Base-by-base conservation (phyloP, 2,888 invertebrate species). In the Tipula confusa region DNA sequence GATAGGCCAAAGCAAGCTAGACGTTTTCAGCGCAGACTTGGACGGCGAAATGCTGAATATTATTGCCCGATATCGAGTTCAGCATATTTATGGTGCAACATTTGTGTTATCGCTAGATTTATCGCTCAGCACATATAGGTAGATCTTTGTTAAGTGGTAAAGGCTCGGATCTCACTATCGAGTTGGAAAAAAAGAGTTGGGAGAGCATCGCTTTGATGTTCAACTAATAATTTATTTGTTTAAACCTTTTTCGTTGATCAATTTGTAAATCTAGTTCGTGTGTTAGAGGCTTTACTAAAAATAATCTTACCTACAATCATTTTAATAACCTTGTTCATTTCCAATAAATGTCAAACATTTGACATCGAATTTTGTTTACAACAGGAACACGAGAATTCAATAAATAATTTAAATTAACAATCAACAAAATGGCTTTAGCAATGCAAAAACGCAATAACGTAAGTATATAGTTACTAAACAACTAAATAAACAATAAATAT, bases 391-490 rank as follows among this genome's bases (percentile, higher is more conserved):
- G 31, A 7, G n/a, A n/a, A n/a, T n/a, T n/a, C n/a, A n/a, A n/a
- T n/a, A n/a, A n/a, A n/a, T n/a, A n/a, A n/a, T n/a, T n/a, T n/a
- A n/a, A n/a, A 5, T 0, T 38, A 38, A 38, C 38, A 38, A n/a
- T n/a, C n/a, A n/a, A n/a, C 7, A 87, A 80, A 31, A 93, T 93
- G 93, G 93, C 94, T 86, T 91, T 95, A 91, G 94, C 94, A 85
- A 92, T 94, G 87, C 94, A 95, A 90, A 92, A 94, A 87, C 92
- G 94, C 86, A 93, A 94, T 84, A 95, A 94, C 88, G 94, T 94
- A 91, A 93, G 93, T 92, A 85, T 31, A 83, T 79, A 31, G 0
- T 81, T 48, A 36, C 36, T 83, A 18, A 83, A 84, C 33, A 83
- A 79, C 84, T 79, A 82, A 11, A 43, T 28, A 31, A n/a, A n/a